Base-by-base conservation (phyloP, 2,797 vertebrate species). In the Notamacropus eugenii region DNA sequence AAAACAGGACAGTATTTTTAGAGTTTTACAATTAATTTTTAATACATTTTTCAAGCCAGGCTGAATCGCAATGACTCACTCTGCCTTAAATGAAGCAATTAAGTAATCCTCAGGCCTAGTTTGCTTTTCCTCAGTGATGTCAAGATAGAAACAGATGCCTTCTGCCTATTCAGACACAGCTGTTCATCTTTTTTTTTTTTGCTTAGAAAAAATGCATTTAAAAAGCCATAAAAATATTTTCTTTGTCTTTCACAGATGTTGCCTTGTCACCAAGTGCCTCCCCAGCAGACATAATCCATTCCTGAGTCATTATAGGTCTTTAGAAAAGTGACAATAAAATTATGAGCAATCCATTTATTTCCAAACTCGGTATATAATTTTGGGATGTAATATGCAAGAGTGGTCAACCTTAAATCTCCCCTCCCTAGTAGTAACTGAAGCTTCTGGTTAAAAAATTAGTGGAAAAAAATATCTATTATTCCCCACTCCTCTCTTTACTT, bases 121-220 rank as follows among this genome's bases (percentile, higher is more conserved):
- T 54, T 90, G 59, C 62, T 94, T 92, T 96, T 95, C 90, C 92
- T 95, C 55, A 93, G 56, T 95, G 10, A 3, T 82, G 58, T 58
- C n/a, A 57, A 52, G 96, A 40, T 94, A 93, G 74, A 96, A 97
- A 95, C 94, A 96, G 24, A 87, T 59, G 94, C 14, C 54, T 95
- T 92, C 92, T 95, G 87, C 27, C 96, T 95, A 74, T 93, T 95
- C 93, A 90, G 28, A 97, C 31, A 58, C 62, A 94, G 90, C 54
- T 19, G 8, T 56, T 94, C 55, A 27, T 50, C 90, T 92, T 58
- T 90, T 55, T 91, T 90, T 91, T 91, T 56, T 74, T 95, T 50
- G 82, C 90, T 91, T 90, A 93, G 57, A 40, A 93, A 94, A 97
- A 91, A 67, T 55, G 6, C 27, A 58, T 67, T 93, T 54, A 90